Evolutionary conservation across 2,113 vertebrate genomes (phyloP).

Genomic region (Gambusia holbrooki): DNA sequence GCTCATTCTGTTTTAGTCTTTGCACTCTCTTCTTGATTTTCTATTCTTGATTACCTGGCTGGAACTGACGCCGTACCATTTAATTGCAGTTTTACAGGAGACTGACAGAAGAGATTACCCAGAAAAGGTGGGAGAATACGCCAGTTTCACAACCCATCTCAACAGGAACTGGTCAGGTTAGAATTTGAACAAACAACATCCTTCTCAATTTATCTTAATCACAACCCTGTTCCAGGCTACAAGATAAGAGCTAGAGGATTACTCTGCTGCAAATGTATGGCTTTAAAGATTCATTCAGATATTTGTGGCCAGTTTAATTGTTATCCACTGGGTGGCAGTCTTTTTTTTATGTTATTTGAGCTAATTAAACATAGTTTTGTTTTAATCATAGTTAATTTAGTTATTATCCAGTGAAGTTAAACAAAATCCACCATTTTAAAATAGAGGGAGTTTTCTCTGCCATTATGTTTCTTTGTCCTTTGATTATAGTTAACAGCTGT

Average conservation of each 20-base stretch:
- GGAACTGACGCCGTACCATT: slow-evolving; percentile 2
- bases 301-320: not conserved
- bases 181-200: slow-evolving; percentile 1
- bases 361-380: not conserved
- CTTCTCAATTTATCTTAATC: not conserved
- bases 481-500: not conserved
- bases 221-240: too few relatives aligned
- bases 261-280: not conserved
- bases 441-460: not conserved
- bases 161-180: slow-evolving; percentile 83
- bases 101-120: slow-evolving; percentile 92
- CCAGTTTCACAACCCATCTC: slow-evolving; percentile 86
- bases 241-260: too few relatives aligned
- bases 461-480: slow-evolving; percentile 46
- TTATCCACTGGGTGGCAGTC: slow-evolving; percentile 61
- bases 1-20: not conserved
- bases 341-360: not conserved
- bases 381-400: not conserved
- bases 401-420: not conserved
- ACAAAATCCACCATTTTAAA: not conserved
- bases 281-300: not conserved
- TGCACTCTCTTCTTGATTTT: not conserved
- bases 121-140: slow-evolving; percentile 90
- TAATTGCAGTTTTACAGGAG: slow-evolving; percentile 89
- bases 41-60: not conserved